A percentile compares a stretch with the other conserved stretches of the same genome.
These are phyloP conservation scores for Lynx canadensis DNA, from an alignment of 2,113 vertebrate species.

Conservation along the genomic window DNA sequence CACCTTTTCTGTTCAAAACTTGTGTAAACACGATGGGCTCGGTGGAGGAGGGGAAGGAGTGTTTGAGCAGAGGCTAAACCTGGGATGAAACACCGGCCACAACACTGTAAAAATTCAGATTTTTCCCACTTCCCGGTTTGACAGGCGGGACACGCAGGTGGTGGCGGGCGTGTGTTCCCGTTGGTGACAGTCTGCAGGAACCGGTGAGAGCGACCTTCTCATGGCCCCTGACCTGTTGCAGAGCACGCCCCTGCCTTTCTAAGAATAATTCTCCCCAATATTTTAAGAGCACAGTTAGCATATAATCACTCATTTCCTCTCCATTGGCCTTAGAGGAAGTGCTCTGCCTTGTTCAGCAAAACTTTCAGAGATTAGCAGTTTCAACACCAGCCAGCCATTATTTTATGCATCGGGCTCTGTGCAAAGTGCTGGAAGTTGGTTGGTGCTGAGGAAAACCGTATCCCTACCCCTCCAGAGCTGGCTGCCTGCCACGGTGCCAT, in stretches of 20 bases:
- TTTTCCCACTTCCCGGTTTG: neutral
- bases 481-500: neutral
- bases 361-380: neutral
- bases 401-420: neutral
- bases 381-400: accelerated
- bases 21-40: neutral
- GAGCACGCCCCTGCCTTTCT: neutral
- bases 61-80: neutral
- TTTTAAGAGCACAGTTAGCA: neutral
- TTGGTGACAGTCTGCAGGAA: neutral
- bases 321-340: neutral
- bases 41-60: neutral
- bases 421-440: neutral
- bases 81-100: neutral
- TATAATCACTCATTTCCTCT: conserved; percentile 4
- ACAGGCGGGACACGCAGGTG: accelerated
- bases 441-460: neutral
- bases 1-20: conserved; percentile 54
- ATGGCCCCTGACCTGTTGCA: accelerated
- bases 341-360: neutral
- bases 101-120: neutral
- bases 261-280: neutral
- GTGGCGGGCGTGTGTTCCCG: accelerated
- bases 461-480: neutral
- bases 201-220: accelerated